These are phyloP conservation scores for Copsychus sechellarum DNA, from an alignment of 2,113 vertebrate species.

Conservation along the genomic window DNA sequence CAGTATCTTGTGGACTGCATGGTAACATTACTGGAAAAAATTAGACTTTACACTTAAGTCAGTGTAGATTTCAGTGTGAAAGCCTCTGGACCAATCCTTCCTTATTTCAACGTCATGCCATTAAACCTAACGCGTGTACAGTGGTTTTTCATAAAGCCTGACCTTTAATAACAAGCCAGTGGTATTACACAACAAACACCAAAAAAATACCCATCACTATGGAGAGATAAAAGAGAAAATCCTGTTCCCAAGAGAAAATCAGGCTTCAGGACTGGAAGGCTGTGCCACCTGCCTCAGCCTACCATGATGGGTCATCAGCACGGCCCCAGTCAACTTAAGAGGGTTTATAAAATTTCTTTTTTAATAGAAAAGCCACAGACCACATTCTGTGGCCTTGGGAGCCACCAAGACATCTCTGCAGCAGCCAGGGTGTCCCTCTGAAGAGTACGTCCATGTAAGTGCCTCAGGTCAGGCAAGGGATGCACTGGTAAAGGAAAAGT, in stretches of 20 bases:
- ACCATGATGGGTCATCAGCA: not conserved
- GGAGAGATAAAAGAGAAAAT: not conserved
- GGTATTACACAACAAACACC: not conserved
- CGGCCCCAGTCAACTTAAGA: not conserved
- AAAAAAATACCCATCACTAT: not conserved
- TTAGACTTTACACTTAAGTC: not conserved
- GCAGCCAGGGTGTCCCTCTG: not conserved
- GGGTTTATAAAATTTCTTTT: not conserved
- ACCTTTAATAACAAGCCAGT: conserved; percentile 6
- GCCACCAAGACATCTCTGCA: not conserved
- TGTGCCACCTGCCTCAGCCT: not conserved
- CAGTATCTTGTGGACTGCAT: not conserved
- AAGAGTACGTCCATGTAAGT: not conserved
- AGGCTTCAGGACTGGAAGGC: not conserved
- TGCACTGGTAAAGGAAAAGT: not conserved
- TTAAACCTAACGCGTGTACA: not conserved
- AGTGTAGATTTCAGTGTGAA: not conserved
- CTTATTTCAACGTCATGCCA: not conserved
- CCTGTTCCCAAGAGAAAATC: not conserved
- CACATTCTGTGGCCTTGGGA: not conserved
- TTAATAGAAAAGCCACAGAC: not conserved
- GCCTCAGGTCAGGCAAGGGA: not conserved
- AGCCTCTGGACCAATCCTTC: not conserved
- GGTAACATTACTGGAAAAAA: not conserved
- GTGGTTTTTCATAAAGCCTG: conserved; percentile 19